phyloP scores from a whole-genome alignment of 2,888 invertebrate genomes.

The Drosophila borealis region DNA sequence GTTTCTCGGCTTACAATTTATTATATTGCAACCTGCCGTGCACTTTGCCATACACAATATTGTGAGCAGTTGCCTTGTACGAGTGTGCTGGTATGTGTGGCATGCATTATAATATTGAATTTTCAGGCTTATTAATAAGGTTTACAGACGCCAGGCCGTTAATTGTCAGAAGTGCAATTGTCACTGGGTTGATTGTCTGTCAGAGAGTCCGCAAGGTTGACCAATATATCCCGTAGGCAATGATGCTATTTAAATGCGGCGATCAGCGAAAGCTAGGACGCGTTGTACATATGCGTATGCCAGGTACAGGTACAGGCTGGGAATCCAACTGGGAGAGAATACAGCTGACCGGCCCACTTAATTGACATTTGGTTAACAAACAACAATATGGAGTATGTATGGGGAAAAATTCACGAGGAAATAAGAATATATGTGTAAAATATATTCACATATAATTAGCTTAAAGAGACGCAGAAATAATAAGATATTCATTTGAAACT shows the following conservation, averaged over 20 bases:
- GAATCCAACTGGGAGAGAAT: neutral
- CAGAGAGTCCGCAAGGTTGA: slow-evolving; percentile 30
- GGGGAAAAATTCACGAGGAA: neutral
- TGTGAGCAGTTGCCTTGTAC: slow-evolving; percentile 5
- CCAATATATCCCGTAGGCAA: slow-evolving; percentile 49
- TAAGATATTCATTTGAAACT: no score
- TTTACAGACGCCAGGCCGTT: slow-evolving; percentile 36
- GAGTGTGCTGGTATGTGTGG: neutral
- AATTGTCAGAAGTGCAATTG: slow-evolving; percentile 68
- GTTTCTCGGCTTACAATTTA: neutral
- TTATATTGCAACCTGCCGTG: neutral
- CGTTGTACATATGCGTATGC: slow-evolving; percentile 9
- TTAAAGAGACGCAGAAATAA: no score
- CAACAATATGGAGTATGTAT: slow-evolving; percentile 17
- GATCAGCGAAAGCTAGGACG: slow-evolving; percentile 30
- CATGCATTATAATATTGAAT: slow-evolving; percentile 35
- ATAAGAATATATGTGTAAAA: neutral
- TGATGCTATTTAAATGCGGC: slow-evolving; percentile 61
- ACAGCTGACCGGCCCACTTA: slow-evolving; percentile 40
- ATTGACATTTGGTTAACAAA: slow-evolving; percentile 60
- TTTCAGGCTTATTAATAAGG: slow-evolving; percentile 62
- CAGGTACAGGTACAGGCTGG: slow-evolving; percentile 3
- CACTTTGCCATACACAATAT: neutral
- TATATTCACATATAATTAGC: neutral
- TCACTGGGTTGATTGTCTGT: slow-evolving; percentile 58